Evolutionary conservation across 2,888 invertebrate genomes (phyloP), one percentile per base, ranked within the genome.

Genomic region (Amaurobius ferox): DNA sequence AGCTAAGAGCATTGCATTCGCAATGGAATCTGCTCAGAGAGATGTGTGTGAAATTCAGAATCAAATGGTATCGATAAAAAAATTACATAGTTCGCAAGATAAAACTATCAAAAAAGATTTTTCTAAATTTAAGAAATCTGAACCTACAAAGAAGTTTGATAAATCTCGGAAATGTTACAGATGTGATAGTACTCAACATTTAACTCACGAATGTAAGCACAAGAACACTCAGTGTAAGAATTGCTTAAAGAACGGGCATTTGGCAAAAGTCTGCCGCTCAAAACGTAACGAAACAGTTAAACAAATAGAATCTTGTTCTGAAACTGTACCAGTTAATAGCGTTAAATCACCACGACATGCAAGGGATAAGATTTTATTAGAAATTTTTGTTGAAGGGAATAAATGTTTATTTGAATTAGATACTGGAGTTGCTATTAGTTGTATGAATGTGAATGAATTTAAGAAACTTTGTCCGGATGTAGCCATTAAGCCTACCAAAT

Each of bases 311-410:
- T n/a, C n/a, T n/a, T n/a, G n/a, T n/a, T n/a, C n/a, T n/a, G n/a
- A n/a, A n/a, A n/a, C n/a, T n/a, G n/a, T n/a, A 74, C 74, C 74
- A 74, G 64, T 74, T 74, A 74, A 74, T 74, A 74, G 74, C 74
- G 35, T 74, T 74, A 74, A 74, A 74, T 74, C 74, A 74, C 74
- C 74, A 74, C 74, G 74, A 74, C 74, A 74, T 74, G 74, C 74
- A 74, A 74, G 62, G 74, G 74, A 74, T 74, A 74, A 74, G 74
- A 74, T 74, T 74, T 74, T 74, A 74, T 62, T 74, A 74, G 74
- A 64, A 74, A 62, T 74, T 74, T 74, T 74, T 74, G 74, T 74
- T 74, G 74, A 74, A 74, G 74, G 74, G 74, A 74, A 74, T 55
- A 74, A 74, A 64, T 74, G 74, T 64, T 64, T 44, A 64, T 64